Evolutionary conservation across 2,113 vertebrate genomes (phyloP), one percentile per base, ranked within the genome.

Genomic region (Panthera leo): DNA sequence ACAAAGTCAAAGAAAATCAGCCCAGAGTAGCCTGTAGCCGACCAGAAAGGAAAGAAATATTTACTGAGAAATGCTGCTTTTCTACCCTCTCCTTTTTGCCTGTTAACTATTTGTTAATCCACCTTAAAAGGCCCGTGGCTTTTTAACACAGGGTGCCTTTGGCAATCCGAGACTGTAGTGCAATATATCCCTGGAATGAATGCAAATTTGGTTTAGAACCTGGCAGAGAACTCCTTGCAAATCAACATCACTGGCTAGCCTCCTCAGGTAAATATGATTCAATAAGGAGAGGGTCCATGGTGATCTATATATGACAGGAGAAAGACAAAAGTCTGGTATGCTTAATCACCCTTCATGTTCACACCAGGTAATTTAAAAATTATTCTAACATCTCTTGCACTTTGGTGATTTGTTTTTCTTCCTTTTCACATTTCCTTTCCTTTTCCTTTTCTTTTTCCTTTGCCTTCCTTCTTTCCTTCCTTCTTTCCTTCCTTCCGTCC

Each of bases 201-300:
- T 97, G 97, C 97, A 98, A 98, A 98, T 98, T 89, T 97, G 94
- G 94, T 96, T 96, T 92, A 94, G 93, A 97, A 97, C 90, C 97
- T 98, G 98, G 97, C 98, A 98, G 88, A 97, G 90, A 96, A 89
- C 76, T 92, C 85, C 85, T 96, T 97, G 96, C 98, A 97, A 97
- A 98, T 97, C 97, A 97, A 96, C 97, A 96, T 79, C 67, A 78
- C 92, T 98, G 97, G 97, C 97, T 95, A 75, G 85, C 94, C 97
- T 96, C 97, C 97, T 96, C 94, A 97, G 95, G 97, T 96, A 97
- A 97, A 98, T 97, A 96, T 84, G 87, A 97, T 97, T 97, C 93
- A 95, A 85, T 95, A 94, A 97, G 85, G 61, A 94, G 67, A 96
- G 92, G 61, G 68, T 97, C 88, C 51, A 1, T 23, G 73, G 91